These are phyloP conservation scores for Rhyacophila evoluta DNA, from an alignment of 2,888 invertebrate genomes.

Conservation along the genomic window DNA sequence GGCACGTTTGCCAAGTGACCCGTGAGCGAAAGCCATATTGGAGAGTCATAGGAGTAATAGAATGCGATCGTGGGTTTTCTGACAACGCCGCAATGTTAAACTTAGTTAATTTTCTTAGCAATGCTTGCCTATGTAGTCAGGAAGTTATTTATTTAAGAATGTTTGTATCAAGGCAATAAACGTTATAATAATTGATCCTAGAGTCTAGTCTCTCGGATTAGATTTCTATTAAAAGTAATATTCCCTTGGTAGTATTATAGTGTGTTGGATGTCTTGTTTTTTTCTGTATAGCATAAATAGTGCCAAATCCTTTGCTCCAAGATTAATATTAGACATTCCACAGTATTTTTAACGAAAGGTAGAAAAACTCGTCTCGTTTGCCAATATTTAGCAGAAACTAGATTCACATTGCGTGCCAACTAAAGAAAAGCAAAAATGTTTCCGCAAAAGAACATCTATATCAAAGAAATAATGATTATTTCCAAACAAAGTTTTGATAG, in stretches of 20 bases:
- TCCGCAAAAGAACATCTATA: background rate
- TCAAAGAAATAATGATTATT: background rate
- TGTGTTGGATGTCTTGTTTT: slow-evolving; percentile 21
- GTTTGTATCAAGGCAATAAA: slow-evolving; percentile 7
- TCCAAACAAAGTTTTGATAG: background rate
- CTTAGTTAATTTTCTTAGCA: background rate
- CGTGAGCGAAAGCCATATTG: background rate
- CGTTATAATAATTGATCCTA: background rate
- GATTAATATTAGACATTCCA: slow-evolving; percentile 19
- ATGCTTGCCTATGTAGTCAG: background rate
- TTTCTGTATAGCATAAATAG: slow-evolving; percentile 21
- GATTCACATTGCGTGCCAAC: slow-evolving; percentile 14
- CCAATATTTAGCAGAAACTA: slow-evolving; percentile 5
- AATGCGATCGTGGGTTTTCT: background rate
- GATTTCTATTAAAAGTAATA: slow-evolving; percentile 8
- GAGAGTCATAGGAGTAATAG: background rate
- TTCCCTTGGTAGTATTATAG: slow-evolving; percentile 15
- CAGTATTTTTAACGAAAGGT: slow-evolving; percentile 16
- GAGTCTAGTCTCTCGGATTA: slow-evolving; percentile 4
- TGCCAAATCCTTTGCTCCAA: slow-evolving; percentile 24
- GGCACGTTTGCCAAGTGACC: background rate
- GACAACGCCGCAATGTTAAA: background rate
- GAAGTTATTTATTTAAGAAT: slow-evolving; percentile 19
- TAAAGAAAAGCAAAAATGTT: slow-evolving; percentile 6
- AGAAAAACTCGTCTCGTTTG: slow-evolving; percentile 14